Percentiles rank a stretch among this genome's conserved stretches.
Conservation (phyloP, 2,797 vertebrate genomes). For the Pangasius sanitwongsei region DNA sequence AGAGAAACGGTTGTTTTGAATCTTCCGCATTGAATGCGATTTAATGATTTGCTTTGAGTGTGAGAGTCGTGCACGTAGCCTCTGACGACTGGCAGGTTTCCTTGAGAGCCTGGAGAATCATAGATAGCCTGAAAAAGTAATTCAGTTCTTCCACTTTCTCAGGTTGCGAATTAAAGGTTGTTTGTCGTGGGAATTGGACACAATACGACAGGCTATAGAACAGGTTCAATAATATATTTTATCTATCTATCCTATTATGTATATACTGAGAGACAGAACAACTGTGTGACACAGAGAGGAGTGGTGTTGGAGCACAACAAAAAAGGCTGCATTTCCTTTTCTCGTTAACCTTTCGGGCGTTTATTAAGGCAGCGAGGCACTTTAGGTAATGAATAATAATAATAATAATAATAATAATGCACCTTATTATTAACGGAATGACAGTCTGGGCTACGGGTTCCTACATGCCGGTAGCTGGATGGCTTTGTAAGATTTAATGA, state of each 20-base stretch:
- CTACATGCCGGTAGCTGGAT: background rate
- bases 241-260: background rate
- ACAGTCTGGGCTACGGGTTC: background rate
- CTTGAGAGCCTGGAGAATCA: background rate
- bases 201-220: background rate
- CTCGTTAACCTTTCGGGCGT: background rate
- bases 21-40: background rate
- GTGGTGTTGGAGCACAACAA: background rate
- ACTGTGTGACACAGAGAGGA: background rate
- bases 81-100: background rate
- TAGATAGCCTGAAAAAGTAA: background rate
- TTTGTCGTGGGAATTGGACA: background rate
- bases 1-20: background rate
- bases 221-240: too few species aligned
- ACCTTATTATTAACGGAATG: background rate
- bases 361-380: background rate
- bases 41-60: background rate
- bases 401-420: background rate
- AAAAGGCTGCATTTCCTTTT: background rate
- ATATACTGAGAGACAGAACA: background rate
- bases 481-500: background rate
- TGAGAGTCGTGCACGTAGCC: background rate
- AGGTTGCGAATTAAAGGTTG: background rate
- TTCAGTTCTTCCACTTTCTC: background rate
- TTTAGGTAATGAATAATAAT: background rate